Conservation (phyloP, 2,113 vertebrate genomes). For the Takifugu flavidus region DNA sequence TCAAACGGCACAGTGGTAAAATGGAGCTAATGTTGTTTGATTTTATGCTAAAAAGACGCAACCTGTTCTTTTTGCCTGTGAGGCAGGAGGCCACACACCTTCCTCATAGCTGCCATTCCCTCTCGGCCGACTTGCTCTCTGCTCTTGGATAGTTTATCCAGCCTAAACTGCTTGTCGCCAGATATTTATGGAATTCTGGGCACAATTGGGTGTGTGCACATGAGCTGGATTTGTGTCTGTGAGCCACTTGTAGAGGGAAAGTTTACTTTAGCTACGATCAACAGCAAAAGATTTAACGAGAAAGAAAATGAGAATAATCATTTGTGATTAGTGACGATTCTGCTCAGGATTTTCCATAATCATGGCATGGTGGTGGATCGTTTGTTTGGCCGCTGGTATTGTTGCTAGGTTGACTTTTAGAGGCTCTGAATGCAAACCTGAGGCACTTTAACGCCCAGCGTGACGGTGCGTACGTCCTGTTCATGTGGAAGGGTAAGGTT, state of each 20-base stretch:
- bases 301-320: too few species aligned
- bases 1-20: too few species aligned
- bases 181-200: not conserved
- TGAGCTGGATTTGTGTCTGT: not conserved
- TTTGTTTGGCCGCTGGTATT: too few species aligned
- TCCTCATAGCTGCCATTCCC: conserved; percentile 10
- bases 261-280: too few species aligned
- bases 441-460: too few species aligned
- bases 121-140: not conserved
- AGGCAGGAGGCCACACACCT: not conserved
- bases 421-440: too few species aligned
- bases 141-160: not conserved
- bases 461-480: not conserved
- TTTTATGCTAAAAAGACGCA: not conserved
- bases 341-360: too few species aligned
- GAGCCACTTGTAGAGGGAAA: not conserved
- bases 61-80: not conserved
- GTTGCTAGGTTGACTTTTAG: too few species aligned
- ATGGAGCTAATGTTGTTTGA: too few species aligned
- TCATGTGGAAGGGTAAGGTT: not conserved
- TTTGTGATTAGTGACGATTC: too few species aligned
- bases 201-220: not conserved
- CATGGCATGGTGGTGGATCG: too few species aligned
- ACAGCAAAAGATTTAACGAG: too few species aligned
- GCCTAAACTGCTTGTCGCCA: not conserved